A percentile compares a stretch with the other conserved stretches of the same genome.
Evolutionary conservation across 2,797 vertebrate species (phyloP).

Genomic region (Micromesistius poutassou): DNA sequence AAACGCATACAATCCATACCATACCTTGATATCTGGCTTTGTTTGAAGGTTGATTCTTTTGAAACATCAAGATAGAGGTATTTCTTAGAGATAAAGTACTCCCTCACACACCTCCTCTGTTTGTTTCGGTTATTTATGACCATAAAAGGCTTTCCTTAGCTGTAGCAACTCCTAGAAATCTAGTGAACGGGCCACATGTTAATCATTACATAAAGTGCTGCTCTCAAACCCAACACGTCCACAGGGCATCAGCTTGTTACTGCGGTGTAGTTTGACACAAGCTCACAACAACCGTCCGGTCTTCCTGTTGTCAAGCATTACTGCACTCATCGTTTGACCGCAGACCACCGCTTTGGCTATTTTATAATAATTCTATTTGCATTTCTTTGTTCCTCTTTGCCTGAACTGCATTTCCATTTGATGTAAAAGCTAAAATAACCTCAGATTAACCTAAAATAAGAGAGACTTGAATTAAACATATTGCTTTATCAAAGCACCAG

Average conservation of each 20-base stretch:
- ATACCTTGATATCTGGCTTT: constrained; percentile 42
- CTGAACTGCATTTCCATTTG: background rate
- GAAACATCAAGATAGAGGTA: constrained; percentile 52
- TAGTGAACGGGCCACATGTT: constrained; percentile 18
- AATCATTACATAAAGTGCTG: background rate
- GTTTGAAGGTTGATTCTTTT: constrained; percentile 61
- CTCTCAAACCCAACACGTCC: background rate
- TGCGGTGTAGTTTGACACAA: background rate
- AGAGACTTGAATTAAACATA: background rate
- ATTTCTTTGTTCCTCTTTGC: background rate
- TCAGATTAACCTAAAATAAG: background rate
- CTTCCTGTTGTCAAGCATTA: background rate
- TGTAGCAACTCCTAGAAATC: constrained; percentile 31
- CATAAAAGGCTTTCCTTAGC: constrained; percentile 47
- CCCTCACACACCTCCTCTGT: constrained; percentile 14
- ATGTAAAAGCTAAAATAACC: too few species aligned
- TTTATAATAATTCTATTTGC: background rate
- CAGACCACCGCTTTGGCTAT: background rate
- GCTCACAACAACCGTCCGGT: background rate
- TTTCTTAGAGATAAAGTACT: constrained; percentile 34
- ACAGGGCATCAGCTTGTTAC: background rate
- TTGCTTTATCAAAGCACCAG: background rate
- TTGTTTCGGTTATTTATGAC: constrained; percentile 59
- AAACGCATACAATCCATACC: constrained; percentile 29
- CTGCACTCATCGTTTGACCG: background rate